phyloP scores from a whole-genome alignment of 2,113 vertebrate genomes.

The Silurus asotus region DNA sequence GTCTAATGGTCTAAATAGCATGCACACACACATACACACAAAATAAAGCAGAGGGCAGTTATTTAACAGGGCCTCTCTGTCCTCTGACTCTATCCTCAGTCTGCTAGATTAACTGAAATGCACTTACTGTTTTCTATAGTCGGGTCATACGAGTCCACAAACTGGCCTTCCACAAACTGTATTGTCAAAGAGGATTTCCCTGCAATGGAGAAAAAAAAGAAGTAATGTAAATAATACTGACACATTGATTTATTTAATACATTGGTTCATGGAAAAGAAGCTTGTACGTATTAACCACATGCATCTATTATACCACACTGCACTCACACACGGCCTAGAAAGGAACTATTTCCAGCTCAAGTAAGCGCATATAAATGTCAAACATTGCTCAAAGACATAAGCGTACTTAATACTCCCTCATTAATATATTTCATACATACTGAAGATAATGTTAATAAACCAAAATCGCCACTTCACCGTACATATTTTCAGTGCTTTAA shows the following conservation, averaged over 20 bases:
- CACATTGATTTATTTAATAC: background rate
- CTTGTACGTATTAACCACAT: background rate
- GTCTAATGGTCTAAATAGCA: background rate
- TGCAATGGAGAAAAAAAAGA: constrained; percentile 63
- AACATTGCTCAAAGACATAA: background rate
- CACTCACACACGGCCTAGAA: constrained; percentile 5
- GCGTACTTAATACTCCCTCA: background rate
- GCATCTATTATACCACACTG: constrained; percentile 4
- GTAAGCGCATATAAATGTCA: constrained; percentile 1
- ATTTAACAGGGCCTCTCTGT: background rate
- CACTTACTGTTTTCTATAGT: constrained; percentile 99
- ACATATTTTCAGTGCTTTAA: background rate
- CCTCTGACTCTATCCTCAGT: background rate
- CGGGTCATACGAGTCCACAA: constrained; percentile 98
- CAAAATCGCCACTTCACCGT: background rate
- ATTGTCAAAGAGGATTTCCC: constrained; percentile 99
- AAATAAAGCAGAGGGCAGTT: background rate
- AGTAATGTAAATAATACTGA: constrained; percentile 15
- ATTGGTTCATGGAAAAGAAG: too few species aligned
- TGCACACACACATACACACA: constrained; percentile 11
- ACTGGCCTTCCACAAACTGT: constrained; percentile 99
- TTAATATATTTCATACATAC: background rate
- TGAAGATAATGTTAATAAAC: background rate
- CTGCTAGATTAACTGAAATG: background rate
- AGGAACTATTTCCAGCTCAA: background rate